phyloP scores from a whole-genome alignment of 1,140 invertebrate genomes.

The Chionoecetes opilio region DNA sequence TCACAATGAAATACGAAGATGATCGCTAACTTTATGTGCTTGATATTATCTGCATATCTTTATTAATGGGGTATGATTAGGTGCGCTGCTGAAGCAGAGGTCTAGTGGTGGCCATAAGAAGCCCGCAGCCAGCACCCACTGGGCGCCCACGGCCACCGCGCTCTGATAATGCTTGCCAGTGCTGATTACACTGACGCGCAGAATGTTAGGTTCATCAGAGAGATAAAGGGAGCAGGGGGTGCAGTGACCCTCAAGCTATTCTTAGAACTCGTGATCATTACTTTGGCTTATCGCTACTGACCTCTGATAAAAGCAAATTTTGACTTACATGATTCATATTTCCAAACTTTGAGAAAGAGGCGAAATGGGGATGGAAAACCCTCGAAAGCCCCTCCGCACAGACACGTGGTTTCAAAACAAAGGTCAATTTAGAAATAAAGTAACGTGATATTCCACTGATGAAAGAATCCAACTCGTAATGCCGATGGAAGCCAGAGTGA shows the following conservation, averaged over 20 bases:
- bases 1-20: background rate
- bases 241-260: background rate
- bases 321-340: background rate
- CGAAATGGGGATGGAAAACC: background rate
- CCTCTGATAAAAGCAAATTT: background rate
- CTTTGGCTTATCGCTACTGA: background rate
- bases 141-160: background rate
- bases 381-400: background rate
- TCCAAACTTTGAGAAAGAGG: background rate
- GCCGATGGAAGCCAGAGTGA: too few relatives aligned
- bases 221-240: background rate
- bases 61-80: constrained; percentile 35
- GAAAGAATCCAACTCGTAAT: too few relatives aligned
- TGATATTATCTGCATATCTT: constrained; percentile 54
- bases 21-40: constrained; percentile 44
- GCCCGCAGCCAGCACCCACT: background rate
- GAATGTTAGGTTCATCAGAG: background rate
- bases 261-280: too few relatives aligned
- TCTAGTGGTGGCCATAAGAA: background rate
- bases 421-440: background rate
- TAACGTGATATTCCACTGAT: background rate
- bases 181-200: background rate
- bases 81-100: background rate
- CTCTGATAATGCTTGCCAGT: background rate
- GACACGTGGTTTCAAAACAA: background rate